Percentiles rank a stretch among this genome's conserved stretches.
phyloP scores from a whole-genome alignment of 2,113 vertebrate genomes.

The Protobothrops flavoviridis region DNA sequence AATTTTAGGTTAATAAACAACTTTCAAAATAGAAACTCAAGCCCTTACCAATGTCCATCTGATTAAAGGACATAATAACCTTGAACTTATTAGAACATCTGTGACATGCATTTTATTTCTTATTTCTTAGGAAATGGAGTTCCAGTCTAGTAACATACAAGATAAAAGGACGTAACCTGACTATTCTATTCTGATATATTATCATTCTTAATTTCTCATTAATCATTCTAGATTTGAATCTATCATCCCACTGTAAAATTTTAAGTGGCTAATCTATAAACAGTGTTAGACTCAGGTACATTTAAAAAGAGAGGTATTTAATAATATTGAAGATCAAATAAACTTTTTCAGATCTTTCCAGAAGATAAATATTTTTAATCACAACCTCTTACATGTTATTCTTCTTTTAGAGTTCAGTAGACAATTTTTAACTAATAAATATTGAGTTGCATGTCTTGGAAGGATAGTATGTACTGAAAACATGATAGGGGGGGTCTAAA shows the following conservation, averaged over 20 bases:
- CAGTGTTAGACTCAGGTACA: not conserved
- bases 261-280: not conserved
- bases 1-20: not conserved
- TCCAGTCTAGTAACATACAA: not conserved
- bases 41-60: not conserved
- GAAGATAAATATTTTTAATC: not conserved
- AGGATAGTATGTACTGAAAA: not conserved
- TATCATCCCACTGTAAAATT: not conserved
- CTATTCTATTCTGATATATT: not conserved
- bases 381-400: not conserved
- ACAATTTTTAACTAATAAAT: not conserved
- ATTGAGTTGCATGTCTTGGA: not conserved
- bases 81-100: not conserved
- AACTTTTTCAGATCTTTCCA: not conserved
- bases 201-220: not conserved
- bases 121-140: not conserved
- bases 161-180: not conserved
- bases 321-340: not conserved
- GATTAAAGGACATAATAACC: not conserved
- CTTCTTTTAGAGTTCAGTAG: not conserved
- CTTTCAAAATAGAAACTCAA: not conserved
- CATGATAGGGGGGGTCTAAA: not conserved
- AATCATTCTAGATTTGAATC: not conserved
- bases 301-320: not conserved
- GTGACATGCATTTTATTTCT: not conserved